Conservation (phyloP, 2,888 invertebrate species). For the Tenthredo amoena region DNA sequence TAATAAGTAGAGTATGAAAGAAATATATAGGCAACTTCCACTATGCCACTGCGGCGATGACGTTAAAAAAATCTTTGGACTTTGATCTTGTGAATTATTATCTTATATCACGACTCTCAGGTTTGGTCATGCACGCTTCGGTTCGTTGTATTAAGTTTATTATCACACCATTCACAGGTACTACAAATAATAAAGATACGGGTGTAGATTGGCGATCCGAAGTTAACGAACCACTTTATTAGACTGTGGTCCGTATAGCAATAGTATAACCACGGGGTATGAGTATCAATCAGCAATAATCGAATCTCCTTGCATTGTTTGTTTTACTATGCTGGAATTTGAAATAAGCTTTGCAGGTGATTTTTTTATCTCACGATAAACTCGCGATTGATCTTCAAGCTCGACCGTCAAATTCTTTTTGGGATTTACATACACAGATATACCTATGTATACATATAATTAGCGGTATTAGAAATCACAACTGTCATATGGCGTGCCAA, state of each 20-base stretch:
- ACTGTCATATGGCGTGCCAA: too few relatives aligned
- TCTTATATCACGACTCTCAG: neutral
- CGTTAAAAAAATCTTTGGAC: neutral
- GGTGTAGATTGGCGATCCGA: neutral
- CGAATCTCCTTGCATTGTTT: neutral
- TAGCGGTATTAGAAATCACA: too few relatives aligned
- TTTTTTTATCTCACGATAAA: neutral
- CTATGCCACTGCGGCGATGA: neutral
- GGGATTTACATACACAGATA: too few relatives aligned
- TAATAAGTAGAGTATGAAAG: neutral
- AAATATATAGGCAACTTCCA: neutral
- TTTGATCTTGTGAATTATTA: slow-evolving; percentile 6
- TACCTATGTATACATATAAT: too few relatives aligned
- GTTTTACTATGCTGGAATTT: neutral
- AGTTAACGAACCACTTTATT: neutral
- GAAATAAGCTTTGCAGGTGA: neutral
- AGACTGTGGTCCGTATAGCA: neutral
- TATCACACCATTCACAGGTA: neutral
- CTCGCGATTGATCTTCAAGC: too few relatives aligned
- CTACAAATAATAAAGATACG: neutral
- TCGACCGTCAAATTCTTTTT: too few relatives aligned
- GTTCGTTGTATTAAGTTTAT: neutral
- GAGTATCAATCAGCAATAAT: neutral
- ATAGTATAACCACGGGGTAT: neutral
- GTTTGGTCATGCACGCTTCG: neutral